Evolutionary conservation across 2,113 vertebrate genomes (phyloP).

Genomic region (Bujurquina vittata): DNA sequence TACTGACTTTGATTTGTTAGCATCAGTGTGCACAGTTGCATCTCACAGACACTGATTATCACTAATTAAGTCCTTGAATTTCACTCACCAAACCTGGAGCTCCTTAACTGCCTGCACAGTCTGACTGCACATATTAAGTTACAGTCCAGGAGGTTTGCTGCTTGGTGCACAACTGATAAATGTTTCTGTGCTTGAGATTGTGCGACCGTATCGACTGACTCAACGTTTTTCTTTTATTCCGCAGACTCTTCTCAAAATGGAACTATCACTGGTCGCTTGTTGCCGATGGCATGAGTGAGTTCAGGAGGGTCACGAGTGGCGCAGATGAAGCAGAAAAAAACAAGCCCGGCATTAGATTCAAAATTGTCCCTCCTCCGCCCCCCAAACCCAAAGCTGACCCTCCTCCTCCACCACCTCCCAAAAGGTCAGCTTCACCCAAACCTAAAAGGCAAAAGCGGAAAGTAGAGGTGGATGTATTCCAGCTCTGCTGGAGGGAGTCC

Average conservation of each 20-base stretch:
- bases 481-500: conserved; percentile 68
- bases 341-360: conserved; percentile 63
- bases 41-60: too few relatives aligned
- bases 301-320: conserved; percentile 22
- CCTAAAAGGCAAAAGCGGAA: conserved; percentile 31
- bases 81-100: too few relatives aligned
- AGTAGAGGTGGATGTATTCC: conserved; percentile 71
- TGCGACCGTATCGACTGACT: neutral
- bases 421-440: conserved; percentile 11
- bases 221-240: neutral
- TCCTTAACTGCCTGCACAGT: too few relatives aligned
- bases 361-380: conserved; percentile 63
- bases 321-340: conserved; percentile 28
- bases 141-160: neutral
- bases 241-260: conserved; percentile 66
- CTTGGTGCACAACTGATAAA: neutral
- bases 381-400: conserved; percentile 42
- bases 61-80: too few relatives aligned
- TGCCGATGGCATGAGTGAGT: conserved; percentile 17
- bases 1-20: too few relatives aligned
- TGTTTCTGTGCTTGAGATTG: neutral
- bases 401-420: conserved; percentile 26
- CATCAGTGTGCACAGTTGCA: too few relatives aligned
- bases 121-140: too few relatives aligned
- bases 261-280: conserved; percentile 49